Evolutionary conservation across 1,140 invertebrate genomes (phyloP), one percentile per base, ranked within the genome.

Genomic region (Tetraneura akinire): DNA sequence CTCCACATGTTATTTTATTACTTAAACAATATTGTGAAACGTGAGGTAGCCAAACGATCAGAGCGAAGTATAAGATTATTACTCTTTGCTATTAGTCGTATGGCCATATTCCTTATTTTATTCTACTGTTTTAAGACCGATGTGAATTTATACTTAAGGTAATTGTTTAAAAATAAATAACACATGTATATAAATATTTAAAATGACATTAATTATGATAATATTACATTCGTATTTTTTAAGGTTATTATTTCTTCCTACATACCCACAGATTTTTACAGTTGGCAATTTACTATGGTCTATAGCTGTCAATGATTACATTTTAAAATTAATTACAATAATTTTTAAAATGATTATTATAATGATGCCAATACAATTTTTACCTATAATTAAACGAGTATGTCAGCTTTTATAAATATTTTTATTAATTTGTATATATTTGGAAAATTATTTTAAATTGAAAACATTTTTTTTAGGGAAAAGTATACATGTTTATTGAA

Each of bases 401-500:
- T 89, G 87, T 87, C 80, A 66, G 23, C n/a, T 66, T 76, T 42
- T 47, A 47, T 26, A 23, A n/a, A n/a, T n/a, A n/a, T n/a, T n/a
- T n/a, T n/a, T n/a, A n/a, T n/a, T n/a, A n/a, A n/a, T n/a, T n/a
- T n/a, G n/a, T 53, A 49, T 37, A 4, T 10, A 10, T 4, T n/a
- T 42, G 1, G 21, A 26, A 55, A 11, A 37, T 71, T 80, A 8
- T 26, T 21, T 21, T 23, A 47, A 37, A 4, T 37, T 21, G 57
- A 64, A 0, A 83, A 62, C 71, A 80, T 83, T 84, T 83, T 81
- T 81, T 88, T 89, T 84, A 97, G 95, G 95, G 95, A 45, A 96
- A 95, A 86, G 91, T 92, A 81, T 97, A 93, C 85, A 88, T 94
- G 29, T 91, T 96, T 84, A 88, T 95, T 21, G 95, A 97, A 87